Evolutionary conservation across 2,888 invertebrate genomes (phyloP).

Genomic region (Scrobipalpa atriplicella): DNA sequence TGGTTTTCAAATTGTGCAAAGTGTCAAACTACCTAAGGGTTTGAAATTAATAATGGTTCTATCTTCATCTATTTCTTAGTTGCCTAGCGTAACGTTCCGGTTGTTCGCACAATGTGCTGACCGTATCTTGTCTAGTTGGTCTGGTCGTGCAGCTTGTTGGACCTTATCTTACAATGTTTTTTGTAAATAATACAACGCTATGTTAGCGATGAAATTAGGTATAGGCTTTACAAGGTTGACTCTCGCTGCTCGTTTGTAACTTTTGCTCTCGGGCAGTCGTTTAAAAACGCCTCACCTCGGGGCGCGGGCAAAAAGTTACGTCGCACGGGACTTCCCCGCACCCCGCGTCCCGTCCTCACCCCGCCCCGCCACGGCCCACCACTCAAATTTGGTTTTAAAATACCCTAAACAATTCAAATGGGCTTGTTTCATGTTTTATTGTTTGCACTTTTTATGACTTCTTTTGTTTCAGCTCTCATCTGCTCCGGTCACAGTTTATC

Average conservation of each 20-base stretch:
- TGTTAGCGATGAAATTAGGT: too few relatives aligned
- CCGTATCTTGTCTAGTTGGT: too few relatives aligned
- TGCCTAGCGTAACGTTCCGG: too few relatives aligned
- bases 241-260: background rate
- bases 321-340: background rate
- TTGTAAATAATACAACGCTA: too few relatives aligned
- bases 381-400: background rate
- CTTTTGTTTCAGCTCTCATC: background rate
- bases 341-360: background rate
- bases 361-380: background rate
- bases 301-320: conserved; percentile 4
- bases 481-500: background rate
- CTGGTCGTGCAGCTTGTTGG: too few relatives aligned
- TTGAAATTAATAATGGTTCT: too few relatives aligned
- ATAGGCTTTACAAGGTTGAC: background rate
- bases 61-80: too few relatives aligned
- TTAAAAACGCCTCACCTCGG: conserved; percentile 9
- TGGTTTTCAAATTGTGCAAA: too few relatives aligned
- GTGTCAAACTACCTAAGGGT: too few relatives aligned
- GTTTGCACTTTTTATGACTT: conserved; percentile 1
- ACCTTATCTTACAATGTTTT: too few relatives aligned
- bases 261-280: conserved; percentile 2
- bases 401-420: background rate
- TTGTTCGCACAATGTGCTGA: too few relatives aligned
- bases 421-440: conserved; percentile 13